These are phyloP conservation scores for Andrena marginata DNA, from an alignment of 2,888 invertebrate genomes.

Conservation along the genomic window DNA sequence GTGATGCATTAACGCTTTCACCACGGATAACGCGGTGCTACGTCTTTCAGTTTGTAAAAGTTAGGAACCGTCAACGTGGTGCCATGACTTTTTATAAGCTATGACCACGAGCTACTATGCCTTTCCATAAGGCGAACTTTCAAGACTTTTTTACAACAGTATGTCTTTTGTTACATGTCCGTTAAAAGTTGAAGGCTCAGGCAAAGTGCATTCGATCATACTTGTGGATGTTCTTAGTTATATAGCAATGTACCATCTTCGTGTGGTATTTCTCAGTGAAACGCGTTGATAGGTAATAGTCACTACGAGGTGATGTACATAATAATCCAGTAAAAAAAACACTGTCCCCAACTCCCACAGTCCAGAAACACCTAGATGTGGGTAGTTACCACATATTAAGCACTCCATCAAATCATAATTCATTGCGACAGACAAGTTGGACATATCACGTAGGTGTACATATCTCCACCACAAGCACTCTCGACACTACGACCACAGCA, in stretches of 20 bases:
- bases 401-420: neutral
- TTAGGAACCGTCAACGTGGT: neutral
- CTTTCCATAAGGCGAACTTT: neutral
- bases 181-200: neutral
- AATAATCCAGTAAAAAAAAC: neutral
- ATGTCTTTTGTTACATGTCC: neutral
- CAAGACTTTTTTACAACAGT: neutral
- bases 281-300: too few species aligned
- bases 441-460: too few species aligned
- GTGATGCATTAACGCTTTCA: neutral
- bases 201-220: neutral
- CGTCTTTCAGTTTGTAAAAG: slow-evolving; percentile 5
- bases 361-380: neutral
- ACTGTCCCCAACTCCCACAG: neutral
- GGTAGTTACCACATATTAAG: neutral
- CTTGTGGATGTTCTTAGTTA: neutral
- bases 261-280: neutral
- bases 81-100: neutral
- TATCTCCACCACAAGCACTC: neutral
- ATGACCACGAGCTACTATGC: neutral
- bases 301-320: too few species aligned
- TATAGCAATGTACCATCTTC: neutral
- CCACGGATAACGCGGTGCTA: neutral
- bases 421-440: neutral
- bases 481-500: neutral